Evolutionary conservation across 2,797 vertebrate genomes (phyloP), one percentile per base, ranked within the genome.

Genomic region (Falco novaeseelandiae): DNA sequence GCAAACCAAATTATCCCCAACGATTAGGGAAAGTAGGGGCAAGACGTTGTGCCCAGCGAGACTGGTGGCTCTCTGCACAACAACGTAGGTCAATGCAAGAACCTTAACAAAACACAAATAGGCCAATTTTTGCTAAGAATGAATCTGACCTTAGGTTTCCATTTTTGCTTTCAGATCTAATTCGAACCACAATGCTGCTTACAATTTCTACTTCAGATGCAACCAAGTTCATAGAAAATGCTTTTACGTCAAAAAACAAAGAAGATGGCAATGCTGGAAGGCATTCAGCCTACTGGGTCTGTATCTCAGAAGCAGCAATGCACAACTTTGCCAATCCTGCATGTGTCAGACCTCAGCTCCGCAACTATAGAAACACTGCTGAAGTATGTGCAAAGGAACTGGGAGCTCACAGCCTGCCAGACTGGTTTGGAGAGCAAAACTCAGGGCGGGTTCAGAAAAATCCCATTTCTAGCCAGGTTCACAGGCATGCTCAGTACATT

Each of bases 361-460:
- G 95, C 85, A 95, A 16, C 94, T 96, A 90, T 66, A 97, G 93
- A 97, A 95, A 97, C 89, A 42, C 72, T 38, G 36, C 81, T 73
- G 67, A 81, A 96, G 85, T 83, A 62, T 52, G 54, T 17, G 69
- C 66, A 38, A 89, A 86, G 77, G 81, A 81, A 73, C 44, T 42
- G 62, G 22, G 63, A 86, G 80, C 79, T 66, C 79, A 29, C 79
- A 76, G 86, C 87, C 86, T 49, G 96, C 89, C 95, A 83, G 92
- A 83, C 87, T 79, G 62, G 92, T 93, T 82, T 84, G 89, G 83
- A 96, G 71, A 27, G 55, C 63, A 96, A 83, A 95, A 66, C 82
- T 73, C 87, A 73, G 87, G 55, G 78, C 46, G 40, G 79, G 87
- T 92, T 97, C 96, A 93, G 93, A 92, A 89, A 95, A 92, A 62